phyloP scores from a whole-genome alignment of 2,888 invertebrate species.

The Troides helena region DNA sequence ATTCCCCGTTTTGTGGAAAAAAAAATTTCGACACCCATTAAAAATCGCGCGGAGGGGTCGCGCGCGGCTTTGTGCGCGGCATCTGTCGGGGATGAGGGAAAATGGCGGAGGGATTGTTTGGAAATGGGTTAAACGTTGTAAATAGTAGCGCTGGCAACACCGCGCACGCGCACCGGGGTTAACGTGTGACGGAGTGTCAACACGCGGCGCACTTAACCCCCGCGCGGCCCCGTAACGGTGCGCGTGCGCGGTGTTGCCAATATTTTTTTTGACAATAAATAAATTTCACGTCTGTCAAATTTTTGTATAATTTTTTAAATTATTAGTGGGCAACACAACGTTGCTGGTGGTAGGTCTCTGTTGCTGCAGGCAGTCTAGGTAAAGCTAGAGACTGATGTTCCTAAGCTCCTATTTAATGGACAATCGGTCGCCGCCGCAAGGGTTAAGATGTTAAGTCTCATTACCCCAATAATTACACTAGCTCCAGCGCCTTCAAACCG shows the following conservation, averaged over 20 bases:
- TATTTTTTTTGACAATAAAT: too few species aligned
- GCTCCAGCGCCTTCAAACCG: too few species aligned
- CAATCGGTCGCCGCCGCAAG: too few species aligned
- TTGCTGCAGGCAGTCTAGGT: too few species aligned
- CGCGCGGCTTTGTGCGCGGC: conserved; percentile 46
- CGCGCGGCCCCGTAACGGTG: conserved; percentile 2
- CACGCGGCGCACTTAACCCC: conserved; percentile 51
- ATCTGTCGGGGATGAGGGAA: conserved; percentile 67
- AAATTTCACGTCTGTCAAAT: too few species aligned
- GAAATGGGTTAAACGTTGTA: conserved; percentile 75
- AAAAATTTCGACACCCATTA: conserved; percentile 64
- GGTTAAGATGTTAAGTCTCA: too few species aligned
- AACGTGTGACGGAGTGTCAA: conserved; percentile 44
- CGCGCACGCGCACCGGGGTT: conserved; percentile 53
- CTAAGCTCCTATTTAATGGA: too few species aligned
- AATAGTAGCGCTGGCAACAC: conserved; percentile 58
- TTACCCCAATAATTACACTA: too few species aligned
- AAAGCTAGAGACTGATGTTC: too few species aligned
- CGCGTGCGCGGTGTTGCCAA: neutral
- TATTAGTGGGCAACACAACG: too few species aligned
- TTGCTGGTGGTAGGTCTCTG: too few species aligned
- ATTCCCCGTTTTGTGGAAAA: conserved; percentile 55
- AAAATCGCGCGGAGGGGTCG: conserved; percentile 64
- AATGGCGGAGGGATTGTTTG: conserved; percentile 69
- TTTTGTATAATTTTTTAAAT: too few species aligned